Evolutionary conservation across 2,888 invertebrate genomes (phyloP).

Genomic region (Neoscelio sp.): DNA sequence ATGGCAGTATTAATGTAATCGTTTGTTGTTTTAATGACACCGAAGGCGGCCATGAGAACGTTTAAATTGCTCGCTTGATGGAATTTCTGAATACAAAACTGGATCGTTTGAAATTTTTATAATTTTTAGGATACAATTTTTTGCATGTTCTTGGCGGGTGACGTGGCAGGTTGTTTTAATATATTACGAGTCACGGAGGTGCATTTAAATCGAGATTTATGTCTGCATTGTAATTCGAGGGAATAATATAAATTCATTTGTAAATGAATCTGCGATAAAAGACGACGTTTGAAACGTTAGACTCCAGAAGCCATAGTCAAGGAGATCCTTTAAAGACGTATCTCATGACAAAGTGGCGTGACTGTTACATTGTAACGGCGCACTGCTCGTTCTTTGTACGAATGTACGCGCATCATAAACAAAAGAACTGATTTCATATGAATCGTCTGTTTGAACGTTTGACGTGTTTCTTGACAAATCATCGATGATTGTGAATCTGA

Average conservation of each 20-base stretch:
- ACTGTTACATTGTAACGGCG: constrained; percentile 55
- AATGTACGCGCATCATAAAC: constrained; percentile 32
- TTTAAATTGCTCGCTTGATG: constrained; percentile 50
- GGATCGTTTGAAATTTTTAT: background rate
- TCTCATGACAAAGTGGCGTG: constrained; percentile 65
- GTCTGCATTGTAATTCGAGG: constrained; percentile 49
- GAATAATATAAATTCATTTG: constrained; percentile 61
- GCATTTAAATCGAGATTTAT: constrained; percentile 57
- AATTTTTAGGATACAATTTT: too few relatives aligned
- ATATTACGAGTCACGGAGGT: constrained; percentile 37
- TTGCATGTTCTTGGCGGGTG: too few relatives aligned
- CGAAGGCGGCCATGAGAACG: constrained; percentile 20
- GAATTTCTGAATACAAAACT: constrained; percentile 50
- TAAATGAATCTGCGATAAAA: constrained; percentile 66
- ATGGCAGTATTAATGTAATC: constrained; percentile 57
- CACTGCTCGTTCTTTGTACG: constrained; percentile 27
- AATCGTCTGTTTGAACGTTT: constrained; percentile 23
- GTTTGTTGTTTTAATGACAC: constrained; percentile 56
- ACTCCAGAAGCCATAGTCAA: constrained; percentile 61
- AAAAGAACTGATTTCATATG: constrained; percentile 1
- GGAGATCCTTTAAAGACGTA: constrained; percentile 61
- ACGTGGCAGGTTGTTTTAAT: constrained; percentile 27
- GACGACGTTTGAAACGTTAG: constrained; percentile 66
- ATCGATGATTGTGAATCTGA: constrained; percentile 26
- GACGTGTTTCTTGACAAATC: constrained; percentile 41